Evolutionary conservation across 2,113 vertebrate species (phyloP), one percentile per base, ranked within the genome.

Genomic region (Microtus pennsylvanicus): DNA sequence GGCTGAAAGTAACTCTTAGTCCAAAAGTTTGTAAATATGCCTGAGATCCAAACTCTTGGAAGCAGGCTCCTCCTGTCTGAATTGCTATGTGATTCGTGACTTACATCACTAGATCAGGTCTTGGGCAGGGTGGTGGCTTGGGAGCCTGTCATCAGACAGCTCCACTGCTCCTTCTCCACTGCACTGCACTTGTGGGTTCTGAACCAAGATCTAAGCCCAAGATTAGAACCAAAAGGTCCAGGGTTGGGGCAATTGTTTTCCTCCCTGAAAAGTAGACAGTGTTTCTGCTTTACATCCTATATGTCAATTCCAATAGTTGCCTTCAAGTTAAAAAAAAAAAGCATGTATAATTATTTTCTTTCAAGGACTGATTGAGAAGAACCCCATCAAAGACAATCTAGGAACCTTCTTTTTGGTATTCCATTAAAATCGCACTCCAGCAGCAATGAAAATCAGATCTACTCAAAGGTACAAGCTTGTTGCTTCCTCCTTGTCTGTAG

Each of bases 1-100:
- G 61, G 45, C 75, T 92, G 96, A 96, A 89, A 2, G 7, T 96
- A 97, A 95, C 24, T 90, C 70, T 86, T 85, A 94, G 76, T 96
- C 94, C 91, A 96, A 97, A 96, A 70, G 3, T 5, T 76, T 96
- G 93, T 93, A 91, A 88, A 75, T 90, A 3, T 75, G 26, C 77
- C 92, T 87, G 75, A 95, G 94, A 92, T 30, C 42, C 76, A 94
- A 61, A 87, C 42, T 80, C 58, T 92, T 33, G 82, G 52, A 89
- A 75, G 81, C 19, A 52, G 85, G 91, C 93, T 47, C 81, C 65
- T 95, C 77, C 95, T 50, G 3, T 87, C 91, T 93, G 87, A 96
- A 67, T 69, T 63, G 55, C 77, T 63, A 35, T n/a, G 61, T 77
- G 35, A 72, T 55, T 58, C 45, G 26, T 50, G 21, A 26, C 80